Percentiles rank a stretch among this genome's conserved stretches.
Evolutionary conservation across 2,797 vertebrate species (phyloP).

Genomic region (Parotocinclus haroldoi): DNA sequence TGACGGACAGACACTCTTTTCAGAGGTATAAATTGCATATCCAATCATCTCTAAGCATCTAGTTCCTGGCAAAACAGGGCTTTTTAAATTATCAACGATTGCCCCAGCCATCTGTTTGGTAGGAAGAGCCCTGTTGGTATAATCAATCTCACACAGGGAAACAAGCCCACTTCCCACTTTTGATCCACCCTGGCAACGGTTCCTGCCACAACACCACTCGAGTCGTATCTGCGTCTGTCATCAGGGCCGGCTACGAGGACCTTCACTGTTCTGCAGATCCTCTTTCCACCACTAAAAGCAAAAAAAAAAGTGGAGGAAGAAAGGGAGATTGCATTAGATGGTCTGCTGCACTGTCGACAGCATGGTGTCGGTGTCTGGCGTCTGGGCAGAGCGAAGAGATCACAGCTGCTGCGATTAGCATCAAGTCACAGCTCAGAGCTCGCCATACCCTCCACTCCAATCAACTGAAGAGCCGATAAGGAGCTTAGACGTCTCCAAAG

Average conservation of each 20-base stretch:
- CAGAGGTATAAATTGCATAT: background rate
- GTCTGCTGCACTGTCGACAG: conserved; percentile 4
- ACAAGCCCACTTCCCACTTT: conserved; percentile 19
- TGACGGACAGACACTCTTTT: too few relatives aligned
- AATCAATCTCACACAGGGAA: conserved; percentile 46
- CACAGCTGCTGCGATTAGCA: conserved; percentile 42
- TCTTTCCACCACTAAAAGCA: conserved; percentile 13
- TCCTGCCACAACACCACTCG: conserved; percentile 8
- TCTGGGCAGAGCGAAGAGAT: conserved; percentile 29
- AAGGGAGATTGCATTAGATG: conserved; percentile 29
- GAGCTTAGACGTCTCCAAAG: conserved; percentile 25
- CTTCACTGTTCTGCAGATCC: conserved; percentile 23
- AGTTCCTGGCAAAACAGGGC: conserved; percentile 8
- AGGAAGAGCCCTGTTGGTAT: conserved; percentile 31
- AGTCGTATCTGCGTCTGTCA: conserved; percentile 27
- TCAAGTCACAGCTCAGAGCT: conserved; percentile 42
- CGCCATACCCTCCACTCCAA: conserved; percentile 47
- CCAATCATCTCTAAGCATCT: conserved; percentile 18
- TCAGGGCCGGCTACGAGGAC: conserved; percentile 18
- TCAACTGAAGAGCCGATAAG: conserved; percentile 49
- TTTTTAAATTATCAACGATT: conserved; percentile 30
- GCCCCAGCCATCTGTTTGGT: conserved; percentile 43
- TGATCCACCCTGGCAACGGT: conserved; percentile 13
- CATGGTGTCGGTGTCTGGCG: conserved; percentile 12
- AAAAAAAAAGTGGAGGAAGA: conserved; percentile 25